A percentile compares a stretch with the other conserved stretches of the same genome.
phyloP scores from a whole-genome alignment of 2,797 vertebrate genomes.

The Kryptopterus vitreolus region DNA sequence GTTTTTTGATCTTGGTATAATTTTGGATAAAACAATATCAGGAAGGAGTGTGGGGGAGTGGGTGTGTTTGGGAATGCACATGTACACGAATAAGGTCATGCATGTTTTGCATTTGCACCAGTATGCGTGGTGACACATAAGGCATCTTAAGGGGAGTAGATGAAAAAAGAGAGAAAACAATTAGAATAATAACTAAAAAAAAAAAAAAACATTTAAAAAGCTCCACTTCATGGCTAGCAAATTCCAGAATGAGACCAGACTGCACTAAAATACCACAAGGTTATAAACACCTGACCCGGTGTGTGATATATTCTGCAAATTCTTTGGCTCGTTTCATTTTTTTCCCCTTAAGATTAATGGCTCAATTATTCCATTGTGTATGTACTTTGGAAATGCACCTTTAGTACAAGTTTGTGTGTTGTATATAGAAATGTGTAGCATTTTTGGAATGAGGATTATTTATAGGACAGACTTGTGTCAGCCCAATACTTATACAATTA shows the following conservation, averaged over 20 bases:
- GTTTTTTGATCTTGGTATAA: slow-evolving; percentile 13
- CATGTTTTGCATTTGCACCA: slow-evolving; percentile 10
- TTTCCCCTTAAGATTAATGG: not conserved
- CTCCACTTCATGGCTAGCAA: slow-evolving; percentile 23
- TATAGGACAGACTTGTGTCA: not conserved
- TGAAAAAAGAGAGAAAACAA: no score
- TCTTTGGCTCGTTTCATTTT: not conserved
- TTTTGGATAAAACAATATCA: not conserved
- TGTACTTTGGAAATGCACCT: not conserved
- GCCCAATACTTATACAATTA: not conserved
- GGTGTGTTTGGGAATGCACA: slow-evolving; percentile 5
- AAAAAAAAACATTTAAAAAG: slow-evolving; percentile 11
- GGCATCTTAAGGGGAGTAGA: not conserved
- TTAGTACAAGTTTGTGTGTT: not conserved
- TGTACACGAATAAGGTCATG: not conserved
- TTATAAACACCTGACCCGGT: slow-evolving; percentile 10
- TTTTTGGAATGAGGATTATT: not conserved
- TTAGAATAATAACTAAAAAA: no score
- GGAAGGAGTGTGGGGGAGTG: slow-evolving; percentile 7
- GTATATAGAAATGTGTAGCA: not conserved
- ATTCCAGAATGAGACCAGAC: not conserved
- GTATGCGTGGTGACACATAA: not conserved
- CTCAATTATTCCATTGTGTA: not conserved
- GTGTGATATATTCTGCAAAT: not conserved
- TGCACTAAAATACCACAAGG: slow-evolving; percentile 27